Conservation (phyloP, 2,888 invertebrate genomes). For the Ecliptopera silaceata region DNA sequence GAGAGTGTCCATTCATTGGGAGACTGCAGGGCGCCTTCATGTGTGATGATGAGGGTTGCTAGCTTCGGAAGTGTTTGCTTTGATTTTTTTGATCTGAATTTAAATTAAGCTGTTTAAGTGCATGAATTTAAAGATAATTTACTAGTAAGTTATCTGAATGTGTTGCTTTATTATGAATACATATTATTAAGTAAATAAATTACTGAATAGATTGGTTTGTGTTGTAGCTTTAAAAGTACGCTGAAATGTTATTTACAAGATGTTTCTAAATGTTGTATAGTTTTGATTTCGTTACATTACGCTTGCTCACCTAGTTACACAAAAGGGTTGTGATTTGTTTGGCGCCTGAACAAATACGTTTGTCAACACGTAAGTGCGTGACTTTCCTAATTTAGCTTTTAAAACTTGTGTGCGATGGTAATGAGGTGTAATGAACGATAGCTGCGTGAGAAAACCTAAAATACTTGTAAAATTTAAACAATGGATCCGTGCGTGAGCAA, state of each 20-base stretch:
- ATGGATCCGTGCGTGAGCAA: too few species aligned
- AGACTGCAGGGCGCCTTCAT: slow-evolving; percentile 14
- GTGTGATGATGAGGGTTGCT: slow-evolving; percentile 1
- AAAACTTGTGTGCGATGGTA: slow-evolving; percentile 14
- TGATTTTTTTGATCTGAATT: too few species aligned
- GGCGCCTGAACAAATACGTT: slow-evolving; percentile 10
- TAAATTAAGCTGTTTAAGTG: too few species aligned
- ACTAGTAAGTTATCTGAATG: too few species aligned
- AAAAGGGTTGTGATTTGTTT: slow-evolving; percentile 9
- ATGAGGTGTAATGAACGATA: slow-evolving; percentile 21
- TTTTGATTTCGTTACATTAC: background rate
- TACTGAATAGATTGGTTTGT: too few species aligned
- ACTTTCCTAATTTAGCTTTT: slow-evolving; percentile 16
- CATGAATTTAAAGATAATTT: too few species aligned
- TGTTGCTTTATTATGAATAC: too few species aligned
- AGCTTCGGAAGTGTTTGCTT: background rate
- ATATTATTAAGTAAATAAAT: too few species aligned
- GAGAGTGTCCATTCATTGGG: slow-evolving; percentile 1
- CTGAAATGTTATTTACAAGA: too few species aligned
- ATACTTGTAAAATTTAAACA: background rate
- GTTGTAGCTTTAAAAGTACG: too few species aligned
- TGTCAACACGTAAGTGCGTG: slow-evolving; percentile 26
- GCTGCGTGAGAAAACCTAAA: slow-evolving; percentile 12
- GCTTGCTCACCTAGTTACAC: background rate
- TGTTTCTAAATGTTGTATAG: background rate